Percentiles rank a stretch among this genome's conserved stretches.
phyloP scores from a whole-genome alignment of 2,888 invertebrate species.

The Acheta domesticus region DNA sequence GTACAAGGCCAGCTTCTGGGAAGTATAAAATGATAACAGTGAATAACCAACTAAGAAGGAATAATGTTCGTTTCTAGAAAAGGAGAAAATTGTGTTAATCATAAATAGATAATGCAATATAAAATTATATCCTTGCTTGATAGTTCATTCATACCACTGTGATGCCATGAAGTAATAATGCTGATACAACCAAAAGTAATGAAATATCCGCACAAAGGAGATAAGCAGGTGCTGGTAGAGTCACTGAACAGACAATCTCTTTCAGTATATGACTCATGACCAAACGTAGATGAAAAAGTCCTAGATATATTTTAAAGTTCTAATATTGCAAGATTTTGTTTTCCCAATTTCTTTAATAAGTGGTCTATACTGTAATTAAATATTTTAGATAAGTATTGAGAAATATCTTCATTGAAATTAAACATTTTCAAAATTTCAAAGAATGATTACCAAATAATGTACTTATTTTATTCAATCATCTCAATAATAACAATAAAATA shows the following conservation, averaged over 20 bases:
- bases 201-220: constrained; percentile 54
- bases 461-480: too few relatives aligned
- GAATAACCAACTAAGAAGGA: constrained; percentile 54
- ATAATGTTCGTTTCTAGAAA: constrained; percentile 52
- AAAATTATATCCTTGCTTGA: constrained; percentile 11
- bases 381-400: too few relatives aligned
- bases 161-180: constrained; percentile 52
- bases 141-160: constrained; percentile 50
- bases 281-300: too few relatives aligned
- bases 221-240: constrained; percentile 52
- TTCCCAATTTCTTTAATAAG: too few relatives aligned
- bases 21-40: constrained; percentile 52
- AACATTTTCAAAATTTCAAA: too few relatives aligned
- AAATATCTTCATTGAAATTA: too few relatives aligned
- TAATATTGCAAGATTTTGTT: too few relatives aligned
- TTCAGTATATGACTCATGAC: too few relatives aligned
- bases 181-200: constrained; percentile 52
- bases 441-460: too few relatives aligned
- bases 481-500: too few relatives aligned
- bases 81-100: constrained; percentile 24
- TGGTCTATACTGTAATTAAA: too few relatives aligned
- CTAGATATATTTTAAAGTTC: too few relatives aligned
- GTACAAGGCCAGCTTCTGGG: constrained; percentile 55
- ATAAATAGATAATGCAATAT: constrained; percentile 1
- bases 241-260: constrained; percentile 39